Base-by-base conservation (phyloP, 64 coral and sea anemone genomes). In the Actinia equina region DNA sequence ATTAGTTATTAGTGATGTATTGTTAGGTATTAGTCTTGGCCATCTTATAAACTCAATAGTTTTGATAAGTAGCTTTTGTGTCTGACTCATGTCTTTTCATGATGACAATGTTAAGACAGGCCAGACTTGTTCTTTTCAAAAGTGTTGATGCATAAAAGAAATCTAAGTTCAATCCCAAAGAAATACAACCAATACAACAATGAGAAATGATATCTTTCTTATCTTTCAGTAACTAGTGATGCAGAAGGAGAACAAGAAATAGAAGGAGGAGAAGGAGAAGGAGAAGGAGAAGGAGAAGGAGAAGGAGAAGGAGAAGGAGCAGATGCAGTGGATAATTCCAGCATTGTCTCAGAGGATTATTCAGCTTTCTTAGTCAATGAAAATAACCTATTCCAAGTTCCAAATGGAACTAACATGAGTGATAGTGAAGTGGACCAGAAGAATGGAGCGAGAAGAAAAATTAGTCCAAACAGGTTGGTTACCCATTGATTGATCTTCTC, bases 371-470 rank as follows among this genome's bases (percentile, higher is more conserved):
- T 81, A 3, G 41, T 49, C 11, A 44, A 49, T 22, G 78, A 81
- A 23, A 44, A 81, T 4, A 81, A 9, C 18, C 45, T 81, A 2
- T 81, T 81, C 44, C 78, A 81, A 17, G 78, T 81, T 12, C 78
- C 78, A 81, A 81, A 81, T 81, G 43, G 78, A 44, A 23, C 78
- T 6, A 85, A 55, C 25, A 63, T 82, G 3, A 82, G 80, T 57
- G 80, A 82, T 18, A 82, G 80, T 42, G 80, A 82, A 82, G 80
- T 82, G 20, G 80, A 82, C 23, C 80, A 82, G 14, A 51, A 46
- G 23, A 51, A 57, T 22, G 45, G 23, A 46, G 80, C 19, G 12
- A 82, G 44, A 49, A n/a, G 80, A 27, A 82, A 27, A 25, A 74
- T 2, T 16, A 74, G 69, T 41, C 3, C 23, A 27, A 74, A 25